phyloP scores from a whole-genome alignment of 1,140 invertebrate genomes.

The Lutraria rhynchaena region DNA sequence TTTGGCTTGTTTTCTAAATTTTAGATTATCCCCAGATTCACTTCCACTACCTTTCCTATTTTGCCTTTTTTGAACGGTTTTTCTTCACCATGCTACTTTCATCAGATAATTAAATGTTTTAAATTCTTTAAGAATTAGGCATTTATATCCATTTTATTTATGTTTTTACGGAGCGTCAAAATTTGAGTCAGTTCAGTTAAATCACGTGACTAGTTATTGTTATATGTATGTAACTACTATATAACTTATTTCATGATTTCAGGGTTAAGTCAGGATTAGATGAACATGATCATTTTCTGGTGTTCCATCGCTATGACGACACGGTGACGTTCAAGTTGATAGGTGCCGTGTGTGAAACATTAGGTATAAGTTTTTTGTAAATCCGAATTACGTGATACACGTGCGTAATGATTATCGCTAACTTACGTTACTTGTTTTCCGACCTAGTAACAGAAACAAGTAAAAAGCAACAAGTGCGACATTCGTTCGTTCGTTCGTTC shows the following conservation, averaged over 20 bases:
- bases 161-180: no score
- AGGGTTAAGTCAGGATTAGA: slow-evolving; percentile 68
- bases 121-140: no score
- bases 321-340: slow-evolving; percentile 69
- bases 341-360: slow-evolving; percentile 66
- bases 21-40: slow-evolving; percentile 5
- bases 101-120: no score
- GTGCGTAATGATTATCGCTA: no score
- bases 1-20: not conserved
- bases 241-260: slow-evolving; percentile 9
- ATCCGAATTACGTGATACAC: no score
- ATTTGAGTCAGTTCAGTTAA: no score
- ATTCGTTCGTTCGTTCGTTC: no score
- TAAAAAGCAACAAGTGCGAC: no score
- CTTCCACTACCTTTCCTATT: slow-evolving; percentile 5
- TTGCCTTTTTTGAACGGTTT: slow-evolving; percentile 1
- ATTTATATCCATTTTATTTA: no score
- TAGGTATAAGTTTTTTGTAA: slow-evolving; percentile 68
- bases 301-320: slow-evolving; percentile 76
- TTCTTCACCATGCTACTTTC: not conserved
- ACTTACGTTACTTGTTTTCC: no score
- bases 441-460: no score
- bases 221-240: not conserved
- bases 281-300: slow-evolving; percentile 72
- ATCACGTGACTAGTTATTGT: no score